A percentile compares a stretch with the other conserved stretches of the same genome.
Evolutionary conservation across 2,888 invertebrate genomes (phyloP).

Genomic region (Merodon equestris): DNA sequence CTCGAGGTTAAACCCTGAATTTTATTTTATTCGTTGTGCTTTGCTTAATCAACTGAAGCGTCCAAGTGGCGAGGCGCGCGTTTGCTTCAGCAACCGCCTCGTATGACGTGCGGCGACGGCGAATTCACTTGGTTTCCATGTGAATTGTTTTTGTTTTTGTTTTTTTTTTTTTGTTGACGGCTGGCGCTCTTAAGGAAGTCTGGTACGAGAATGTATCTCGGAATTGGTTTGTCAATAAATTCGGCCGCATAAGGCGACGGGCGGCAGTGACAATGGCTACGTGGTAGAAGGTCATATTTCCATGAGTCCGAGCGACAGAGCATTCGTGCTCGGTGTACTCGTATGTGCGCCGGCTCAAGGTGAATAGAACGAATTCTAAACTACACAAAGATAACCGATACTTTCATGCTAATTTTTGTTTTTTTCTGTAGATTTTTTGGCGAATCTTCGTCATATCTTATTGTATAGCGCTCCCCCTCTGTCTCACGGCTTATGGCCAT

Average conservation of each 20-base stretch:
- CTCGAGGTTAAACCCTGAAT: slow-evolving; percentile 44
- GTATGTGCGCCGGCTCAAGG: slow-evolving; percentile 46
- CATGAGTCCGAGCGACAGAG: not conserved
- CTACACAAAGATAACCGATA: slow-evolving; percentile 15
- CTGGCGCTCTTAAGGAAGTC: slow-evolving; percentile 57
- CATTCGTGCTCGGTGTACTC: slow-evolving; percentile 10
- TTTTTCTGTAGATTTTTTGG: not conserved
- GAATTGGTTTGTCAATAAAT: not conserved
- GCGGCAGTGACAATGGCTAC: too few relatives aligned
- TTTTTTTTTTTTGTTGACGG: too few relatives aligned
- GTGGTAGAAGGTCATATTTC: slow-evolving; percentile 35
- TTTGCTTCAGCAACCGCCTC: too few relatives aligned
- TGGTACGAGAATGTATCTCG: slow-evolving; percentile 5
- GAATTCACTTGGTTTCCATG: not conserved
- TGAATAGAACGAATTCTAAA: slow-evolving; percentile 40
- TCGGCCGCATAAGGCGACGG: slow-evolving; percentile 14
- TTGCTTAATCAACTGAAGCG: slow-evolving; percentile 24
- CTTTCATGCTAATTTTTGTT: slow-evolving; percentile 42
- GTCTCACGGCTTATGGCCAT: not conserved
- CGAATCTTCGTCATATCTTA: slow-evolving; percentile 4
- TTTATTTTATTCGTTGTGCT: slow-evolving; percentile 13
- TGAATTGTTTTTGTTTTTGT: not conserved
- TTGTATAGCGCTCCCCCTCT: not conserved
- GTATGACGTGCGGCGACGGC: not conserved
- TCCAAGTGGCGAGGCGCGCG: too few relatives aligned